These are phyloP conservation scores for Lutraria lutraria DNA, from an alignment of 2,888 invertebrate genomes.

Conservation along the genomic window DNA sequence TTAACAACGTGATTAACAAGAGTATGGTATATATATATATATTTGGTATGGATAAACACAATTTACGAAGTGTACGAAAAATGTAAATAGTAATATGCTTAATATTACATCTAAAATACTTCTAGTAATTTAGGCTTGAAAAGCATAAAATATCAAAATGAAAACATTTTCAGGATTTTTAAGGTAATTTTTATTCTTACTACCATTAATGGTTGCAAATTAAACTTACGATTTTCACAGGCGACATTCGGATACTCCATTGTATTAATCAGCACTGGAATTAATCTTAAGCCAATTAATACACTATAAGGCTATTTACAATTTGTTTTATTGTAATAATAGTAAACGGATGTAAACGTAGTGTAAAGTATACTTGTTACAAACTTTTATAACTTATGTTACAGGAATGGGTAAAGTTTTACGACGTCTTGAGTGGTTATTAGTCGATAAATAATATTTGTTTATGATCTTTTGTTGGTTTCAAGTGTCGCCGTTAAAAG, in stretches of 20 bases:
- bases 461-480: neutral
- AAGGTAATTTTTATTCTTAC: neutral
- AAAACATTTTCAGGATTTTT: too few species aligned
- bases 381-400: too few species aligned
- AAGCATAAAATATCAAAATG: too few species aligned
- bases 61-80: too few species aligned
- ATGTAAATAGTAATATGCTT: too few species aligned
- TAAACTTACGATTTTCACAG: constrained; percentile 5
- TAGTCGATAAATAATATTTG: constrained; percentile 14
- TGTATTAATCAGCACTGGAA: constrained; percentile 1
- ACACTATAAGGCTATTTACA: neutral
- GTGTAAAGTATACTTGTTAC: too few species aligned
- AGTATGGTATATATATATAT: too few species aligned
- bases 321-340: neutral
- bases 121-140: too few species aligned
- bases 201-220: neutral
- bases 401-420: neutral
- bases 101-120: too few species aligned
- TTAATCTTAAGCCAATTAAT: constrained; percentile 16
- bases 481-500: neutral
- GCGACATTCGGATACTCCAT: constrained; percentile 1
- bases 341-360: too few species aligned
- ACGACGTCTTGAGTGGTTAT: neutral
- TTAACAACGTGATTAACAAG: too few species aligned
- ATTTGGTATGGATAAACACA: too few species aligned